Evolutionary conservation across 2,888 invertebrate genomes (phyloP), one percentile per base, ranked within the genome.

Genomic region (Nezara viridula): DNA sequence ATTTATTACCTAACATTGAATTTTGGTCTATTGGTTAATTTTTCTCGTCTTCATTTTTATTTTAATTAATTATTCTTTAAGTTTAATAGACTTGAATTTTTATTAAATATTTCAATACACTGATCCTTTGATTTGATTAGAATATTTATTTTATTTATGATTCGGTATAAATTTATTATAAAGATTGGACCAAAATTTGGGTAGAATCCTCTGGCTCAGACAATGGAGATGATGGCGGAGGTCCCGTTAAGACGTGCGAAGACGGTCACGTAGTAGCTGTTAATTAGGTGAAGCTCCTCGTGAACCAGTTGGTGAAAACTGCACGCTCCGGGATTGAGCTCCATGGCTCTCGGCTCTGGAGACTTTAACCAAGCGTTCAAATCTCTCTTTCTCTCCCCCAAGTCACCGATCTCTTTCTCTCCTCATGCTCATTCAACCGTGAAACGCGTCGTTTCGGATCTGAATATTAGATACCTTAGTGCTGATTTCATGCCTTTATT

Each of bases 271-370:
- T 81, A 44, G 81, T n/a, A 81, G 14, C 44, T 81, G 44, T 81
- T 81, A 81, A 81, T 81, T 81, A 81, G 81, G 44, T 47, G 81
- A 81, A n/a, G n/a, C n/a, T n/a, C n/a, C 14, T 81, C 81, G 81
- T 81, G 81, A 37, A 40, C n/a, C 44, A 44, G 81, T 44, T 81
- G 81, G 40, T 81, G 81, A 81, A 44, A 37, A 37, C 37, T 73
- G 66, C 66, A 73, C 66, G 66, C 66, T 24, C n/a, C 55, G 24
- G n/a, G 9, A n/a, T 19, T 24, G 10, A 24, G 19, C 16, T 9
- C 55, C 24, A n/a, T 44, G 44, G 10, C 44, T 27, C 27, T 27
- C 7, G n/a, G 27, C 12, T 66, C 66, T 73, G 66, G 66, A 19
- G 66, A 73, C 66, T 73, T 73, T 37, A 73, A 73, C 66, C 32